A percentile compares a stretch with the other conserved stretches of the same genome.
These are phyloP conservation scores for Apodemia duryi DNA, from an alignment of 2,888 invertebrate genomes.

Conservation along the genomic window DNA sequence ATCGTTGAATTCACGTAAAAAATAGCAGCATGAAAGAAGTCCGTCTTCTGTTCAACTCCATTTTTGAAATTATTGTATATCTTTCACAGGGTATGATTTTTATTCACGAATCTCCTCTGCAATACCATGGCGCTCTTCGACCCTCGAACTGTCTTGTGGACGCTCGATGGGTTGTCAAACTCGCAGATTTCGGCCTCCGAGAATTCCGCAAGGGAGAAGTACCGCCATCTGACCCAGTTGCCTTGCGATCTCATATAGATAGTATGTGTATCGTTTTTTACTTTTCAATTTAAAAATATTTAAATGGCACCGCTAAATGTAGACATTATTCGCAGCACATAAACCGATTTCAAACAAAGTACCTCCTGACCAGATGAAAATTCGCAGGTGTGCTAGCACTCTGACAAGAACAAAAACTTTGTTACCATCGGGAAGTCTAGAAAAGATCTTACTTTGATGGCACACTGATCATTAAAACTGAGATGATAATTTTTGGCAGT, in stretches of 20 bases:
- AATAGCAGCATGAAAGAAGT: too few relatives aligned
- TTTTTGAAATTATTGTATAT: not conserved
- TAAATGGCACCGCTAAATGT: not conserved
- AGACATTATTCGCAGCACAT: too few relatives aligned
- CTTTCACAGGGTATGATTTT: slow-evolving; percentile 89
- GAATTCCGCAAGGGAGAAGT: slow-evolving; percentile 90
- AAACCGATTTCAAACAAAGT: too few relatives aligned
- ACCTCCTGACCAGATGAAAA: too few relatives aligned
- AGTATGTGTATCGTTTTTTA: slow-evolving; percentile 71
- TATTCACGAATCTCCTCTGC: slow-evolving; percentile 91
- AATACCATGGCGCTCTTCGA: slow-evolving; percentile 92
- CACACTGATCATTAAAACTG: too few relatives aligned
- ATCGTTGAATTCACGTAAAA: too few relatives aligned
- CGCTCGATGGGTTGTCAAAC: slow-evolving; percentile 96
- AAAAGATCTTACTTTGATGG: too few relatives aligned
- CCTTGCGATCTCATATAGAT: slow-evolving; percentile 83
- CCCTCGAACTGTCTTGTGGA: slow-evolving; percentile 96
- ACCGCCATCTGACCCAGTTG: slow-evolving; percentile 79
- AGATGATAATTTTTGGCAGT: too few relatives aligned
- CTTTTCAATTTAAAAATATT: not conserved
- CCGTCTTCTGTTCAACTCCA: not conserved
- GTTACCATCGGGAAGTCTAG: too few relatives aligned
- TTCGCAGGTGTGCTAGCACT: too few relatives aligned
- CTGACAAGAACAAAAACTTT: too few relatives aligned
- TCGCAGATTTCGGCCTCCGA: slow-evolving; percentile 93